These are phyloP conservation scores for Norana najaformis DNA, from an alignment of 2,888 invertebrate species.

Conservation along the genomic window DNA sequence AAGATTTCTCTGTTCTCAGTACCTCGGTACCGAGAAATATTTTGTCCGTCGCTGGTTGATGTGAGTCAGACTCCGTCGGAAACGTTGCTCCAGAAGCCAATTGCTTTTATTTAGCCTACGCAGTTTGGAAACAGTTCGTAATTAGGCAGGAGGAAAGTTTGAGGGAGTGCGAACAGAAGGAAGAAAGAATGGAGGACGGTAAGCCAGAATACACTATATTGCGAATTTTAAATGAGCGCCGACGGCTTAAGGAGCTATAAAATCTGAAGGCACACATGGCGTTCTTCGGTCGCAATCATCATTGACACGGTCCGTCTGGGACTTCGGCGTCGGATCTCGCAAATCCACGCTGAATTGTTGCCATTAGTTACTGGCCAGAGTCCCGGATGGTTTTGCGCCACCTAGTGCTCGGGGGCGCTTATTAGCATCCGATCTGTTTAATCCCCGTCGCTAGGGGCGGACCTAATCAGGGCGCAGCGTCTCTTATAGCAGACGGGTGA, in stretches of 20 bases:
- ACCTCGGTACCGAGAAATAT: not conserved
- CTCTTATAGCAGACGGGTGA: not conserved
- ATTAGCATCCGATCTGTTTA: constrained; percentile 27
- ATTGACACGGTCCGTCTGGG: constrained; percentile 18
- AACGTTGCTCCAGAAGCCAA: not conserved
- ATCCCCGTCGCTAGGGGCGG: constrained; percentile 23
- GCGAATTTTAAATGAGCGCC: not conserved
- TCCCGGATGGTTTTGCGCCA: constrained; percentile 23
- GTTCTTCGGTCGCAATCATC: constrained; percentile 9
- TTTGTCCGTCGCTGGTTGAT: not conserved
- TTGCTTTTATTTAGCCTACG: not conserved
- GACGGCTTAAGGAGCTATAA: constrained; percentile 23
- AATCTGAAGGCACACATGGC: constrained; percentile 10
- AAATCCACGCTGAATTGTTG: constrained; percentile 26
- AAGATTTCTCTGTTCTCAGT: no score
- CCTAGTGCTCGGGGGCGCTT: not conserved
- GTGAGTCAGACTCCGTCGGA: not conserved
- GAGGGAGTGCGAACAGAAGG: not conserved
- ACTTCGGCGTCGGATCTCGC: not conserved
- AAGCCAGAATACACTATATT: constrained; percentile 17
- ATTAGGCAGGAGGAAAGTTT: not conserved
- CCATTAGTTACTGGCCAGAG: constrained; percentile 9
- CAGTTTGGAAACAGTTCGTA: constrained; percentile 2
- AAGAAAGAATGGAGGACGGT: not conserved
- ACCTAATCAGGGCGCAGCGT: constrained; percentile 18